A percentile compares a stretch with the other conserved stretches of the same genome.
Evolutionary conservation across 2,888 invertebrate genomes (phyloP).

Genomic region (Plagodis dolabraria): DNA sequence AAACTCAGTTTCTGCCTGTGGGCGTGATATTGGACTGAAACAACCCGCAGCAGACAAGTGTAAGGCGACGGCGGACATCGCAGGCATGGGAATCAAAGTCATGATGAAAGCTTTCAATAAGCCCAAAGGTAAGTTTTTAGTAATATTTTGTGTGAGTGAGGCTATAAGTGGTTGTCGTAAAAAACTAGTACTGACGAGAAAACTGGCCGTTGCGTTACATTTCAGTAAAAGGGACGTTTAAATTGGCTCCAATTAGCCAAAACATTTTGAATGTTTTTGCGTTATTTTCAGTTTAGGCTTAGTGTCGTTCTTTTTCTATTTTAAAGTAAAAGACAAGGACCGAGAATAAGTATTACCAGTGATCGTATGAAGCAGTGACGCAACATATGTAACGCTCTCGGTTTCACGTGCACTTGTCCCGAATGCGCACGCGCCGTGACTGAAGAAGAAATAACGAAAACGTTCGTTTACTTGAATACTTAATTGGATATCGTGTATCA

Average conservation of each 20-base stretch:
- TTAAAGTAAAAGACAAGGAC: constrained; percentile 1
- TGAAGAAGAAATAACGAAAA: constrained; percentile 75
- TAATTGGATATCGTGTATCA: constrained; percentile 52
- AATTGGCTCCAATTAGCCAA: no score
- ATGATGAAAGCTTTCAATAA: constrained; percentile 94
- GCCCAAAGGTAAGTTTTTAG: constrained; percentile 88
- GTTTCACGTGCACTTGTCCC: constrained; percentile 83
- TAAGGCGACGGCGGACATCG: constrained; percentile 77
- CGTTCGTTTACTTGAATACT: constrained; percentile 63
- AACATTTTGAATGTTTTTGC: no score
- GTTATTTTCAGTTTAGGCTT: no score
- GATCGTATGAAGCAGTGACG: constrained; percentile 50
- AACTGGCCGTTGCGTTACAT: no score
- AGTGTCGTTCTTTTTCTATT: background rate
- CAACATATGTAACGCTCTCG: constrained; percentile 68
- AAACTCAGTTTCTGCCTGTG: constrained; percentile 42
- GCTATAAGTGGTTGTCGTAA: no score
- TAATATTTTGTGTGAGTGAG: background rate
- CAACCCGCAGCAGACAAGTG: constrained; percentile 62
- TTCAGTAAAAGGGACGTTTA: no score
- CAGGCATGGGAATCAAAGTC: constrained; percentile 94
- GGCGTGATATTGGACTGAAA: constrained; percentile 52
- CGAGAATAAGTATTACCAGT: background rate
- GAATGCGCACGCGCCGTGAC: constrained; percentile 77
- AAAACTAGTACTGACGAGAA: no score